Base-by-base conservation (phyloP, 1,140 invertebrate species). In the Papilio machaon region DNA sequence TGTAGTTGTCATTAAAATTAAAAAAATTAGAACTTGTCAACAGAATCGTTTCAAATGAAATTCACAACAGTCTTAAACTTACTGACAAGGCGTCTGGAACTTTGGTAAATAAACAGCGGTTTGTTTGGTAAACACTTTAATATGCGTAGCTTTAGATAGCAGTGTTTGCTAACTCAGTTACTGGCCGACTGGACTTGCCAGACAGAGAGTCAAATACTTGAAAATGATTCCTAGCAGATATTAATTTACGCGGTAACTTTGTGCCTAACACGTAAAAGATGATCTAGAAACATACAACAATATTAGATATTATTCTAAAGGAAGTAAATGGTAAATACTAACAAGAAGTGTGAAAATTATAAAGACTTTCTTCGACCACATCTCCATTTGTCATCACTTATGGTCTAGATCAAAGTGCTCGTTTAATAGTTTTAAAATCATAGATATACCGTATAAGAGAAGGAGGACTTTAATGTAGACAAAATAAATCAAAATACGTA, bases 51-150 rank as follows among this genome's bases (percentile, higher is more conserved):
- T 70, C 64, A 70, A 70, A 30, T 70, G 64, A 38, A 38, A 64
- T 64, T 23, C 30, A 70, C 23, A 70, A 70, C 64, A 35, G 64
- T 70, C 64, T 70, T 70, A 70, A 70, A 70, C 3, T 70, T 70
- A 70, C 64, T 35, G 64, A 35, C 64, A 11, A 5, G 35, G 64
- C 30, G 23, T 38, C 30, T 70, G 30, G 35, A 70, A 70, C 64
- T 70, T 70, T 70, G 23, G 30, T 11, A 70, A 70, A 70, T 30
- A 38, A 70, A 70, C 64, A 70, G 30, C 64, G 64, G 64, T 35
- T 70, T 70, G 64, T 70, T 70, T 70, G 64, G 64, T 70, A 70
- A 70, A 70, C 64, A 70, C 64, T 70, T 38, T 70, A 19, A 70
- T 70, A 70, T 70, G 64, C 64, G 64, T 35, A 38, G 64, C 64